These are phyloP conservation scores for Fistularia tabacaria DNA, from an alignment of 2,797 vertebrate genomes.

Conservation along the genomic window DNA sequence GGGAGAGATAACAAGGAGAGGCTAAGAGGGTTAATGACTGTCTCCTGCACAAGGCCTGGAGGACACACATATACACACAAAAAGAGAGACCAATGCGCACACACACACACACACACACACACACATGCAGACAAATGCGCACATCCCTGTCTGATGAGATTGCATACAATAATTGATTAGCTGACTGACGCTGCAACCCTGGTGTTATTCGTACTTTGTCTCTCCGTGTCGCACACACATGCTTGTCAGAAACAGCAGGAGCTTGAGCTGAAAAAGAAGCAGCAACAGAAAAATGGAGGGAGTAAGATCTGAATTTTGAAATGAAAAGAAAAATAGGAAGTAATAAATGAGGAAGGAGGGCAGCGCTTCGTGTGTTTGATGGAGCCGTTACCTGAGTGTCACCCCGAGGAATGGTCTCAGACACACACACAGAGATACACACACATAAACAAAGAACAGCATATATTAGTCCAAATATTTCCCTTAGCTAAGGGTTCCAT, in stretches of 20 bases:
- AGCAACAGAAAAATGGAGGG: not conserved
- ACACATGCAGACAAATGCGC: too few species aligned
- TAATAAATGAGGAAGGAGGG: conserved; percentile 36
- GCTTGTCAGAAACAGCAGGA: conserved; percentile 1
- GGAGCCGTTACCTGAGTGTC: conserved; percentile 59
- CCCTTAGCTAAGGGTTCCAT: too few species aligned
- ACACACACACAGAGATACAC: conserved; percentile 5
- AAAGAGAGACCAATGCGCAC: too few species aligned
- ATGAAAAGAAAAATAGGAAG: conserved; percentile 13
- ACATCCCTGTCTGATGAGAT: conserved; percentile 43
- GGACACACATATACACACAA: conserved; percentile 2
- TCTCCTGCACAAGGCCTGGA: conserved; percentile 40
- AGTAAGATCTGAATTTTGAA: too few species aligned
- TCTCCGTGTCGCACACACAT: conserved; percentile 25
- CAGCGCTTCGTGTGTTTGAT: conserved; percentile 64
- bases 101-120: conserved; percentile 7
- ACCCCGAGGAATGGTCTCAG: conserved; percentile 41
- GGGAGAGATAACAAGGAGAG: conserved; percentile 59
- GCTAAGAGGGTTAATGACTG: conserved; percentile 68
- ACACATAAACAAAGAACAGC: not conserved
- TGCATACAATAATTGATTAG: conserved; percentile 53
- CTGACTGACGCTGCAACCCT: conserved; percentile 26
- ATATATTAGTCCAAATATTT: too few species aligned
- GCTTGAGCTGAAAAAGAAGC: conserved; percentile 6
- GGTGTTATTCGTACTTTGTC: conserved; percentile 8